A percentile compares a stretch with the other conserved stretches of the same genome.
These are phyloP conservation scores for Synergus itoensis DNA, from an alignment of 2,888 invertebrate genomes.

Conservation along the genomic window DNA sequence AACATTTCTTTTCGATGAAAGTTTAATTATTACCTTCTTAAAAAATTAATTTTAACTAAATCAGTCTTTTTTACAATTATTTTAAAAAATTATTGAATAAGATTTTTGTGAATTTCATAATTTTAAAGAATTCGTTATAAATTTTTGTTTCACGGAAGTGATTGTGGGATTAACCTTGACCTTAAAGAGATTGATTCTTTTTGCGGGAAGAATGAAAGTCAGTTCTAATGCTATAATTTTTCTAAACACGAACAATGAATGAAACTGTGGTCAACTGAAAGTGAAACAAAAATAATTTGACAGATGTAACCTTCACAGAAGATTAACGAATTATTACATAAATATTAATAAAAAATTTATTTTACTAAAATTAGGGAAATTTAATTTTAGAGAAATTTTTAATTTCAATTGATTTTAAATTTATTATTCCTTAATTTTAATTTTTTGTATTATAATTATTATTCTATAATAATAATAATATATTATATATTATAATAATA, in stretches of 20 bases:
- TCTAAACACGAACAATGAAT: neutral
- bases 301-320: neutral
- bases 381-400: no score
- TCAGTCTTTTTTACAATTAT: neutral
- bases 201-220: neutral
- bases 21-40: neutral
- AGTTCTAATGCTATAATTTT: neutral
- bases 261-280: neutral
- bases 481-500: no score
- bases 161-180: neutral
- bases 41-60: neutral
- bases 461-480: no score
- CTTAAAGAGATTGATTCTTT: neutral
- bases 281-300: conserved; percentile 8
- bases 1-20: neutral
- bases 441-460: no score
- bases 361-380: no score
- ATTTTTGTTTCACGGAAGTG: neutral
- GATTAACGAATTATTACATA: neutral
- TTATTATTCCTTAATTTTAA: no score
- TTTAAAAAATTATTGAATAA: neutral
- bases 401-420: no score
- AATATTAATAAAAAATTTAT: no score
- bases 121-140: neutral
- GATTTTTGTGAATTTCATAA: no score